A percentile compares a stretch with the other conserved stretches of the same genome.
These are phyloP conservation scores for Loriculus beryllinus DNA, from an alignment of 2,797 vertebrate species.

Conservation along the genomic window DNA sequence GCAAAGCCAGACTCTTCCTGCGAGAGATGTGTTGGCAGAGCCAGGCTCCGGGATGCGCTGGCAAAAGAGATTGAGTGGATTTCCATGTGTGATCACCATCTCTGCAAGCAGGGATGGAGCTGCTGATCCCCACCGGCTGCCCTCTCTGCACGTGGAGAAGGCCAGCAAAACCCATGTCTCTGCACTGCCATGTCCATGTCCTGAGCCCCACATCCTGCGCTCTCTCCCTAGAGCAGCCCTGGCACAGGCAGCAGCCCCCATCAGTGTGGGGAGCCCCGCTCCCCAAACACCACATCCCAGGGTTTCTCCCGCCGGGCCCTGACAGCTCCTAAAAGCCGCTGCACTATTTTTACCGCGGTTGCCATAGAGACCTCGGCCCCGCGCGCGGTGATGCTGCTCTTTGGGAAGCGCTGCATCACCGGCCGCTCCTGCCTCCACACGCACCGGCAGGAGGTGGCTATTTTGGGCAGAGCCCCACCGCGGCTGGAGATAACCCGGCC, in stretches of 20 bases:
- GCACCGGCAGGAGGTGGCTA: not conserved
- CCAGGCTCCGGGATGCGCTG: not conserved
- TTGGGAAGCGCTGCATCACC: slow-evolving; percentile 22
- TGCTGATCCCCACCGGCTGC: fast-evolving
- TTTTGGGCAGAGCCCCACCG: not conserved
- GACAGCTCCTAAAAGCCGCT: not conserved
- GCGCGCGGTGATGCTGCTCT: not conserved
- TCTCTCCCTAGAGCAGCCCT: not conserved
- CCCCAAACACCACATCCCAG: not conserved
- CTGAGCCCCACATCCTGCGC: not conserved
- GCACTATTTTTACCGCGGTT: slow-evolving; percentile 71
- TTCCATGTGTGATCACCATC: not conserved
- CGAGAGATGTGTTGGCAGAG: not conserved
- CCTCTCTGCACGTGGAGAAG: fast-evolving
- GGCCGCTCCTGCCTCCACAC: not conserved
- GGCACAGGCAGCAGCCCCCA: not conserved
- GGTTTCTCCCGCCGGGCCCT: not conserved
- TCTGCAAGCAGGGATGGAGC: not conserved
- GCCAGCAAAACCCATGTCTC: not conserved
- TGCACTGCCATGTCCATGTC: fast-evolving
- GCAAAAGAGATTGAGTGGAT: not conserved
- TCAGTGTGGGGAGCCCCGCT: fast-evolving
- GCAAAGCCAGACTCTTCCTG: fast-evolving
- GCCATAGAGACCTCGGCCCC: slow-evolving; percentile 57
- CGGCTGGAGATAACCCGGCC: not conserved